A percentile compares a stretch with the other conserved stretches of the same genome.
These are phyloP conservation scores for Myotis daubentonii DNA, from an alignment of 2,797 vertebrate species.

Conservation along the genomic window DNA sequence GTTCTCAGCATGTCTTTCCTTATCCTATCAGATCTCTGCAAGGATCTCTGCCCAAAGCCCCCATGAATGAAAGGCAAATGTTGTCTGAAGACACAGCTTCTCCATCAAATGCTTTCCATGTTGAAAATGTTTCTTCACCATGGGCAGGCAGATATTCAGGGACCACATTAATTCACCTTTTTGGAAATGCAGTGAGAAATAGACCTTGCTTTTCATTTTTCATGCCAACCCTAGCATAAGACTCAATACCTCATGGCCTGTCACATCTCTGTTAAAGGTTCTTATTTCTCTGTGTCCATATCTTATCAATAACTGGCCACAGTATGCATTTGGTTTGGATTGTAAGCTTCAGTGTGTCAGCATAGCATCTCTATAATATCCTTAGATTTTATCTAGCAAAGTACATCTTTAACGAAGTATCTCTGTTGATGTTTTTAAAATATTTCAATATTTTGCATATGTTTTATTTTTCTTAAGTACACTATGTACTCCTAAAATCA, in stretches of 20 bases:
- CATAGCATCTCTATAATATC: neutral
- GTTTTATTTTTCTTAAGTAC: neutral
- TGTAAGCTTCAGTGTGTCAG: neutral
- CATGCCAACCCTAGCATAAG: neutral
- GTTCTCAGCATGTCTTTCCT: neutral
- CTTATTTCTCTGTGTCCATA: neutral
- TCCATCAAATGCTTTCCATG: neutral
- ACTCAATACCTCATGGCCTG: neutral
- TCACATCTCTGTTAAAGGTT: neutral
- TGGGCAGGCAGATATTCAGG: neutral
- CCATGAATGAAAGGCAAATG: neutral
- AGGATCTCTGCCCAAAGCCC: neutral
- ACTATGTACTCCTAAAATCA: neutral
- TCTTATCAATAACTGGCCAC: conserved; percentile 39
- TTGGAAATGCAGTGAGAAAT: conserved; percentile 50
- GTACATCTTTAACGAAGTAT: neutral
- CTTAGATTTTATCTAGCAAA: conserved; percentile 21
- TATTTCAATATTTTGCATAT: neutral
- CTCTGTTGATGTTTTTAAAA: neutral
- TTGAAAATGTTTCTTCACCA: neutral
- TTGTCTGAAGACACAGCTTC: neutral
- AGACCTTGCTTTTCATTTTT: conserved; percentile 25
- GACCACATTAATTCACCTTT: neutral
- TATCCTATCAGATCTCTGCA: neutral
- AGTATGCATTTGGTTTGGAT: neutral